Percentiles rank a stretch among this genome's conserved stretches.
phyloP scores from a whole-genome alignment of 2,113 vertebrate genomes.

The Oxygymnocypris stewartii region DNA sequence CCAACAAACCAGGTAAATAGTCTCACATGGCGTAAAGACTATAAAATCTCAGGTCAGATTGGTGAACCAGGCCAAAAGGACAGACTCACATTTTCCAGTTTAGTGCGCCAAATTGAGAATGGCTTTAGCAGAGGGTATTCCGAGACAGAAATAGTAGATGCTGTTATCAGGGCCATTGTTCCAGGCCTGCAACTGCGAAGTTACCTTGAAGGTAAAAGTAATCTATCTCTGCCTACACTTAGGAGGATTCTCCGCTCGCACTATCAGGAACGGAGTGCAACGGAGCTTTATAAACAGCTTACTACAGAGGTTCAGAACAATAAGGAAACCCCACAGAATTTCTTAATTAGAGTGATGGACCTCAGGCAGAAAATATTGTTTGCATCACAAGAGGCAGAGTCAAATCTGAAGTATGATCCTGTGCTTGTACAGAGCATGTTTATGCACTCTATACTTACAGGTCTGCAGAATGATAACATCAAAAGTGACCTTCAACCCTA shows the following conservation, averaged over 20 bases:
- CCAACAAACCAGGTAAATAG: not conserved
- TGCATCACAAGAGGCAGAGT: too few species aligned
- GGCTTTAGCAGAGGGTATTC: not conserved
- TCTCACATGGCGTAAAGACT: not conserved
- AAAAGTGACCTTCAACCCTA: too few species aligned
- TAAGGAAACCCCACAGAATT: not conserved
- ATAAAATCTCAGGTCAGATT: not conserved
- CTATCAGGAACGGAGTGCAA: slow-evolving; percentile 5
- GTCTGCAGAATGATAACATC: too few species aligned
- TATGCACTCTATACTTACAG: too few species aligned
- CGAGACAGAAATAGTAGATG: not conserved
- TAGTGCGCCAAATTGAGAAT: not conserved
- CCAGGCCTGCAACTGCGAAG: too few species aligned
- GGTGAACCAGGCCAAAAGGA: too few species aligned
- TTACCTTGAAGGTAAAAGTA: too few species aligned
- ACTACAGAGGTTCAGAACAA: not conserved
- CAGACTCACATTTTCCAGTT: not conserved
- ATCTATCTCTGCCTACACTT: too few species aligned
- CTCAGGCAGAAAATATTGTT: slow-evolving; percentile 21
- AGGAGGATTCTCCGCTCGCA: too few species aligned
- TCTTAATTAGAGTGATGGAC: slow-evolving; percentile 9
- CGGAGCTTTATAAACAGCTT: slow-evolving; percentile 15
- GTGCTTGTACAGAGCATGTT: too few species aligned
- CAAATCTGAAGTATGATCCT: too few species aligned
- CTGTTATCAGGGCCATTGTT: not conserved